These are phyloP conservation scores for Lithophane leautieri DNA, from an alignment of 2,888 invertebrate species.

Conservation along the genomic window DNA sequence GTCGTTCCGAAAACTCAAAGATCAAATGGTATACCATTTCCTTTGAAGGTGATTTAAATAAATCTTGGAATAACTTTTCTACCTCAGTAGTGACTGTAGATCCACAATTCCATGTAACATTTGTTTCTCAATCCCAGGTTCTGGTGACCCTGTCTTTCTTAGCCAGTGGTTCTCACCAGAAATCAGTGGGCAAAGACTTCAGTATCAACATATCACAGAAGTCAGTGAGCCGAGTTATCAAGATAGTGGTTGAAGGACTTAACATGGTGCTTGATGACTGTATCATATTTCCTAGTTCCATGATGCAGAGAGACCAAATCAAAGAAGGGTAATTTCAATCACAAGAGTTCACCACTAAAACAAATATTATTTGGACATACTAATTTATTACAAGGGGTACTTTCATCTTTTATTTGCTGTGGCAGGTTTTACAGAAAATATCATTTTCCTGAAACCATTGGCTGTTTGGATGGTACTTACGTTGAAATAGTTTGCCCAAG, in stretches of 20 bases:
- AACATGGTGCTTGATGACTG: slow-evolving; percentile 76
- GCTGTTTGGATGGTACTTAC: slow-evolving; percentile 78
- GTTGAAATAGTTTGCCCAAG: slow-evolving; percentile 80
- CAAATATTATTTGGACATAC: not conserved
- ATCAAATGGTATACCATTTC: slow-evolving; percentile 80
- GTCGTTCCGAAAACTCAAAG: slow-evolving; percentile 78
- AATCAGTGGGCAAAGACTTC: slow-evolving; percentile 78
- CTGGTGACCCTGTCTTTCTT: slow-evolving; percentile 78
- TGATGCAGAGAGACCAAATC: slow-evolving; percentile 72
- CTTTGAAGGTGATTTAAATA: slow-evolving; percentile 73
- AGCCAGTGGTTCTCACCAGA: slow-evolving; percentile 78
- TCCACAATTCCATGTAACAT: not conserved
- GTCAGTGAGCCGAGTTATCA: slow-evolving; percentile 79
- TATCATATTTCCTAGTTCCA: slow-evolving; percentile 74
- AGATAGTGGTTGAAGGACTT: slow-evolving; percentile 77
- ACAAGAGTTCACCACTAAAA: not conserved
- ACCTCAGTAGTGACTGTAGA: not conserved
- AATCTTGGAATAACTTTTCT: not conserved
- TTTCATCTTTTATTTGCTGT: not conserved
- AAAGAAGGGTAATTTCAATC: slow-evolving; percentile 74
- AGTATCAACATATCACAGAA: slow-evolving; percentile 79
- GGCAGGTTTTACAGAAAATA: slow-evolving; percentile 80
- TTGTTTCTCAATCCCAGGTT: slow-evolving; percentile 65
- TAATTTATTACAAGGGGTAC: not conserved
- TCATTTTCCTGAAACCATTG: slow-evolving; percentile 80